Evolutionary conservation across 1,140 invertebrate species (phyloP).

Genomic region (Ceratosolen solmsi): DNA sequence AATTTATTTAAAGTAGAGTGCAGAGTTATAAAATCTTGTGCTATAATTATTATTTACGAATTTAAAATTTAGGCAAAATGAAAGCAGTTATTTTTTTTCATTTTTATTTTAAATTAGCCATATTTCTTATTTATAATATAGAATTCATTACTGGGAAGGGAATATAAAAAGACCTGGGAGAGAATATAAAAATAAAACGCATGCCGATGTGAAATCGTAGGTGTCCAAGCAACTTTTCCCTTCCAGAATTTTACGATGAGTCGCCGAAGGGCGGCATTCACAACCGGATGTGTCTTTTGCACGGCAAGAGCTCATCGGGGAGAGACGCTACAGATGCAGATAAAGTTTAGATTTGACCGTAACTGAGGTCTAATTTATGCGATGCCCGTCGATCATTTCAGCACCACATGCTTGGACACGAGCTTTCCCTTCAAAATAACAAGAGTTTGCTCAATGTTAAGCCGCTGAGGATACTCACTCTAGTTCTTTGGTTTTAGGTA

Average conservation of each 20-base stretch:
- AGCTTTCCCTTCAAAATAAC: background rate
- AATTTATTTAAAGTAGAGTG: background rate
- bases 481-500: background rate
- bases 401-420: background rate
- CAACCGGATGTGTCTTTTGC: constrained; percentile 60
- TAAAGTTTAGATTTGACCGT: constrained; percentile 55
- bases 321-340: constrained; percentile 49
- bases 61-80: background rate
- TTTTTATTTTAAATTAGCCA: background rate
- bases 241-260: constrained; percentile 58
- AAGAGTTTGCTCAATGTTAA: background rate
- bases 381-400: constrained; percentile 41
- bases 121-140: background rate
- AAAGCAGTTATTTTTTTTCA: background rate
- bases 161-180: background rate
- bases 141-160: background rate
- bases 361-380: constrained; percentile 13
- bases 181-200: background rate
- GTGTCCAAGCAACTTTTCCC: constrained; percentile 37
- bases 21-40: background rate
- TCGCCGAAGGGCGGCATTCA: constrained; percentile 60
- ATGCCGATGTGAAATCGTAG: background rate
- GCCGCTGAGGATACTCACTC: background rate
- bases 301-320: constrained; percentile 62
- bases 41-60: background rate